Conservation (phyloP, 2,797 vertebrate species). For the Tympanoctomys barrerae region DNA sequence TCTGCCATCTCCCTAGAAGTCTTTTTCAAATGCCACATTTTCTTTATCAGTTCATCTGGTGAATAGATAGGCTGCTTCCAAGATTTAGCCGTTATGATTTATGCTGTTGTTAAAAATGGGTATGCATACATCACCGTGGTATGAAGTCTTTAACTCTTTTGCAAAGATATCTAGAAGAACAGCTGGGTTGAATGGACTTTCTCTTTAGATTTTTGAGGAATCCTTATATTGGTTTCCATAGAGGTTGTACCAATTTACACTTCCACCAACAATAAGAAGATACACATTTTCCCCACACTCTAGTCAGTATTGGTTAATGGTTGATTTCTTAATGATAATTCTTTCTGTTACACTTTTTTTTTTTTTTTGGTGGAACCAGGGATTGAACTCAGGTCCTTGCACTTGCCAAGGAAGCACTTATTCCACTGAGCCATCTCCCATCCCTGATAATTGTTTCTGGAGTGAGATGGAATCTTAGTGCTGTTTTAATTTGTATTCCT, state of each 20-base stretch:
- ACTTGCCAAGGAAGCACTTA: too few species aligned
- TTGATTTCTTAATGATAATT: neutral
- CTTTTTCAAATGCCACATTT: too few species aligned
- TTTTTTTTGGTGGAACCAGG: too few species aligned
- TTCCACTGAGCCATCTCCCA: too few species aligned
- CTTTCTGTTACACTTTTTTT: neutral
- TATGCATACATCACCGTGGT: too few species aligned
- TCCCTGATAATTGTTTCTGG: neutral
- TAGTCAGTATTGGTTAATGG: neutral
- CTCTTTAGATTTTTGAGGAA: neutral
- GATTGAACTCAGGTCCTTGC: too few species aligned
- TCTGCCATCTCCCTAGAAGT: too few species aligned
- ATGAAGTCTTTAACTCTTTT: neutral
- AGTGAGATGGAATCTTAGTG: neutral
- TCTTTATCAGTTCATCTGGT: too few species aligned
- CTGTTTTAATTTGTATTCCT: neutral
- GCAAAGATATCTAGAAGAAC: neutral
- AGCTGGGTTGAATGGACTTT: neutral
- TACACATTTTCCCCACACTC: neutral
- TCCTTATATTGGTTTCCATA: neutral
- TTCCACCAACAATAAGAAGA: neutral
- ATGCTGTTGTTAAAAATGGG: too few species aligned
- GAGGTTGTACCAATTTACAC: too few species aligned
- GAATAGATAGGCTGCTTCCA: too few species aligned
- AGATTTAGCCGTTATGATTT: too few species aligned